Evolutionary conservation across 2,113 vertebrate genomes (phyloP).

Genomic region (Excalfactoria chinensis): DNA sequence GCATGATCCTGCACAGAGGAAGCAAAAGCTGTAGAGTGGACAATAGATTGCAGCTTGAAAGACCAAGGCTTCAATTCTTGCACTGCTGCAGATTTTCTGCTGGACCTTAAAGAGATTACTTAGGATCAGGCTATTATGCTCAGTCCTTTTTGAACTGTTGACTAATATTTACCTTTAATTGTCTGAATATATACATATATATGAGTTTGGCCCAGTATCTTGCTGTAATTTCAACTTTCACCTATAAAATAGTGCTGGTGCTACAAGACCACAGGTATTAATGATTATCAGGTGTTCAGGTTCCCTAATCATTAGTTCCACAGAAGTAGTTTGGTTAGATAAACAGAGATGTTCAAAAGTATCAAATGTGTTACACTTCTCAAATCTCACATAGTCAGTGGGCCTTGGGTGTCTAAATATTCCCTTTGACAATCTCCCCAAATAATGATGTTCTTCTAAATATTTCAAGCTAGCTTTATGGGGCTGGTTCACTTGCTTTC

Average conservation of each 20-base stretch:
- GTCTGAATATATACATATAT: not conserved
- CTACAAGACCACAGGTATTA: not conserved
- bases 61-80: not conserved
- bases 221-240: not conserved
- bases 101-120: conserved; percentile 21
- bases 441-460: conserved; percentile 17
- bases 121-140: conserved; percentile 1
- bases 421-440: conserved; percentile 43
- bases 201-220: not conserved
- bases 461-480: not conserved
- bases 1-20: conserved; percentile 2
- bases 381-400: conserved; percentile 35
- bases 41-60: not conserved
- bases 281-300: conserved; percentile 40
- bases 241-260: conserved; percentile 11
- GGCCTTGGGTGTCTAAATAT: conserved; percentile 33
- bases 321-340: conserved; percentile 46
- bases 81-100: not conserved
- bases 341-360: conserved; percentile 53
- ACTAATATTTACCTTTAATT: conserved; percentile 26
- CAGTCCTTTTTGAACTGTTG: not conserved
- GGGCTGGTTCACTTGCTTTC: not conserved
- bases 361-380: conserved; percentile 40
- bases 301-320: conserved; percentile 50
- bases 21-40: not conserved